Base-by-base conservation (phyloP, 1,140 invertebrate genomes). In the Procambarus virginalis region DNA sequence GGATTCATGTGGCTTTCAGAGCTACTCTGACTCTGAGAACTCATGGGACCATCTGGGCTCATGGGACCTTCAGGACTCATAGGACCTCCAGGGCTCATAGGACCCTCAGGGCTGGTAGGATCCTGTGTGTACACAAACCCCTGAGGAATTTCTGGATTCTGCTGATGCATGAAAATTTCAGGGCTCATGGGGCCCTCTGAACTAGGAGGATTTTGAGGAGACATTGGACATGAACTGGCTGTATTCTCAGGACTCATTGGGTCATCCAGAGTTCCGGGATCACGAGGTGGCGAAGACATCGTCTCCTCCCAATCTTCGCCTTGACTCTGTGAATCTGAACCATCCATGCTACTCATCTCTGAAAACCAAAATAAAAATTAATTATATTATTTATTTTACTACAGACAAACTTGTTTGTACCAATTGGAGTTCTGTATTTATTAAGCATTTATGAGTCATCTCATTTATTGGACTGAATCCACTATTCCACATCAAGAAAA, bases 321-420 rank as follows among this genome's bases (percentile, higher is more conserved):
- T 49, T 81, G 73, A 68, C 81, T 89, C 17, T 64, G 70, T 34
- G 73, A 55, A 70, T 89, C 88, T 46, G 76, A 79, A 5, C 82
- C 81, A 51, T 89, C 88, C 88, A 89, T 89, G 60, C 88, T 89
- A 48, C 88, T 89, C 88, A 89, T 89, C 70, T 68, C 88, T 89
- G 88, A n/a, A 78, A 79, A 22, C 45, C 46, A 68, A 49, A 17
- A 64, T 64, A 12, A 20, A 64, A 20, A 64, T 64, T 1, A 20
- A 17, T 64, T 20, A 17, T 64, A 2, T 64, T 20, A 17, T 64
- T 17, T 64, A 64, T 4, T 64, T 20, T 4, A 64, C 4, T 4
- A 64, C 3, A 64, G 34, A 1, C 34, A 34, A 34, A 34, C 34
- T 34, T 34, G 34, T 34, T 34, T 34, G 34, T 34, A 34, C 34